Evolutionary conservation across 2,113 vertebrate species (phyloP), one percentile per base, ranked within the genome.

Genomic region (Tetraodon nigroviridis): DNA sequence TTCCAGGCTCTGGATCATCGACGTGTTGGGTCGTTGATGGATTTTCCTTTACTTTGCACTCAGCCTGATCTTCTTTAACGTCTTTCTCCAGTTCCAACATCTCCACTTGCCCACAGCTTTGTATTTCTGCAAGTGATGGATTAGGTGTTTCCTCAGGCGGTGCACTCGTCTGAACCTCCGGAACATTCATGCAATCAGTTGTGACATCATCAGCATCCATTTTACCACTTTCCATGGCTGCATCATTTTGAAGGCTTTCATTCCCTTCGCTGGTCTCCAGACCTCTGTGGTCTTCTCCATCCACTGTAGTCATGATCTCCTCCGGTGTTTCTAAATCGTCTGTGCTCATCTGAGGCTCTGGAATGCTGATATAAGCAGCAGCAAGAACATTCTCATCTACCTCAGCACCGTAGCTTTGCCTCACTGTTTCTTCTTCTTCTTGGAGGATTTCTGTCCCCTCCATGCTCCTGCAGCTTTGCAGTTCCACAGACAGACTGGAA

Each of bases 41-140:
- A 3, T 57, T 52, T 55, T 76, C 51, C 2, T 61, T 22, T 52
- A 29, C 37, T 40, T 14, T 22, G 41, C 5, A 19, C 13, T 18
- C 44, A 37, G 12, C 8, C 12, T 3, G 8, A 32, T 32, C 29
- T 37, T 37, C 32, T 37, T 37, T 37, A 37, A 37, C 32, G 12
- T 12, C 32, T 37, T 37, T 37, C 8, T 37, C 32, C 32, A 37
- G 32, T 37, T 37, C 32, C 11, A 37, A 37, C 32, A 37, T 37
- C 32, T 37, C 32, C 32, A 12, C 32, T 11, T 12, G 32, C 12
- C 32, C 32, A 37, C 32, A 37, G 32, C 32, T 37, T 37, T 37
- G 32, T 8, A 11, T 3, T 37, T 37, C 32, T 37, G 32, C 11
- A 37, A 12, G 32, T 37, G 32, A 37, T 37, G 32, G 32, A 37